Evolutionary conservation across 2,888 invertebrate species (phyloP).

Genomic region (Synanthedon vespiformis): DNA sequence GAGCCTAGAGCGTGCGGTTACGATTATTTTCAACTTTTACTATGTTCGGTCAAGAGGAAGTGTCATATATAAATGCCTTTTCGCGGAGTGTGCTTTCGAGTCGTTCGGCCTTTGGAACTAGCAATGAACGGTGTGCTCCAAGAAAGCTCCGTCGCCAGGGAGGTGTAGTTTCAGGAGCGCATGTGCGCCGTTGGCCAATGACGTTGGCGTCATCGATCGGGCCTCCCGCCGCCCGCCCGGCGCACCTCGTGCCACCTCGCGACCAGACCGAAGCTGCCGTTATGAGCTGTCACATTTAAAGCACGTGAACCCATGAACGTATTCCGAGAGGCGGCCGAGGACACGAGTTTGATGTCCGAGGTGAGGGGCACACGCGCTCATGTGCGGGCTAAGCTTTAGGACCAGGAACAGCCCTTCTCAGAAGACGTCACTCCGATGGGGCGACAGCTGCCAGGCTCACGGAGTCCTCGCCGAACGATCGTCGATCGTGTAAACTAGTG

Average conservation of each 20-base stretch:
- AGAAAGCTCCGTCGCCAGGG: not conserved
- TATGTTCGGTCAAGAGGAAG: too few species aligned
- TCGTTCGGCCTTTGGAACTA: not conserved
- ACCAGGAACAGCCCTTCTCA: slow-evolving; percentile 97
- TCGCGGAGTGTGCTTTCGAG: too few species aligned
- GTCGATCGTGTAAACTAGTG: slow-evolving; percentile 2
- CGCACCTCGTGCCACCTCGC: slow-evolving; percentile 8
- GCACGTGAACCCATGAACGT: slow-evolving; percentile 30
- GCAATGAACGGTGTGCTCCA: slow-evolving; percentile 16
- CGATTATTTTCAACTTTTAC: too few species aligned
- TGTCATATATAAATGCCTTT: too few species aligned
- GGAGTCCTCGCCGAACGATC: slow-evolving; percentile 3
- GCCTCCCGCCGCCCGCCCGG: slow-evolving; percentile 10
- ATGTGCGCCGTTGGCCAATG: slow-evolving; percentile 32
- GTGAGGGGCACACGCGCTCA: slow-evolving; percentile 73
- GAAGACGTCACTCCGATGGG: slow-evolving; percentile 96
- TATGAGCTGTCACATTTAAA: slow-evolving; percentile 24
- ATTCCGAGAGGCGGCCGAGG: slow-evolving; percentile 26
- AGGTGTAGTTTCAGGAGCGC: slow-evolving; percentile 15
- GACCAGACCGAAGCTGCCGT: slow-evolving; percentile 3
- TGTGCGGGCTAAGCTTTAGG: slow-evolving; percentile 96
- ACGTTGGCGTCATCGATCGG: slow-evolving; percentile 59
- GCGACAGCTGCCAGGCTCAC: slow-evolving; percentile 80
- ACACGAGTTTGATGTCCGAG: slow-evolving; percentile 31
- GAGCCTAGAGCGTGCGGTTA: too few species aligned